phyloP scores from a whole-genome alignment of 2,888 invertebrate genomes.

The Blastobasis adustella region DNA sequence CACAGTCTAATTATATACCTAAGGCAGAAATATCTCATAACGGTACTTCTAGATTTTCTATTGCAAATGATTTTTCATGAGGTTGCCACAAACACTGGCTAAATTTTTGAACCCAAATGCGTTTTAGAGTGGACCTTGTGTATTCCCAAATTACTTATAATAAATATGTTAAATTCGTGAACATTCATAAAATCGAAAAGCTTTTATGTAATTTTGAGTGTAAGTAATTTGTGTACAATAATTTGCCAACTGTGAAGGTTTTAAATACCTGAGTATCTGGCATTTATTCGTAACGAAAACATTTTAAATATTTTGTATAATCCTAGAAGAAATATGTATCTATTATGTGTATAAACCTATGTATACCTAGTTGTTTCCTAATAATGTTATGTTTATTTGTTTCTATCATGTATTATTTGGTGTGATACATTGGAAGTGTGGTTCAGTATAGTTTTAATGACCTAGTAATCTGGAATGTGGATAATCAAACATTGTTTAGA shows the following conservation, averaged over 20 bases:
- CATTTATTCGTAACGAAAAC: slow-evolving; percentile 39
- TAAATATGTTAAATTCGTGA: not conserved
- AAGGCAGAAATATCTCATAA: too few relatives aligned
- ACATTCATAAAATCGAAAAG: not conserved
- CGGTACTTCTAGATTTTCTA: too few relatives aligned
- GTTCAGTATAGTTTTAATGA: not conserved
- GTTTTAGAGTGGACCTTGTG: not conserved
- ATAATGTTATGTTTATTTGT: slow-evolving; percentile 24
- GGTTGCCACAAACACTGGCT: too few relatives aligned
- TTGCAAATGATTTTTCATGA: too few relatives aligned
- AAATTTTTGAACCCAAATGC: too few relatives aligned
- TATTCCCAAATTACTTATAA: not conserved
- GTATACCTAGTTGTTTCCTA: slow-evolving; percentile 6
- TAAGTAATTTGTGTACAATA: slow-evolving; percentile 31
- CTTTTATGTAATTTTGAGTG: slow-evolving; percentile 1
- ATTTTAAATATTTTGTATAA: slow-evolving; percentile 1
- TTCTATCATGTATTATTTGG: slow-evolving; percentile 11
- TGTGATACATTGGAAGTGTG: slow-evolving; percentile 4
- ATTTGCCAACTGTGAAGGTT: slow-evolving; percentile 22
- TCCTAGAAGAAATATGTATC: not conserved
- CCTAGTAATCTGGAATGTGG: not conserved
- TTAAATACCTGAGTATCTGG: slow-evolving; percentile 24
- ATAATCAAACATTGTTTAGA: not conserved
- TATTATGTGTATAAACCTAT: not conserved
- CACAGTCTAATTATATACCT: too few relatives aligned